Base-by-base conservation (phyloP, 2,888 invertebrate genomes). In the Drosophila sordidula region DNA sequence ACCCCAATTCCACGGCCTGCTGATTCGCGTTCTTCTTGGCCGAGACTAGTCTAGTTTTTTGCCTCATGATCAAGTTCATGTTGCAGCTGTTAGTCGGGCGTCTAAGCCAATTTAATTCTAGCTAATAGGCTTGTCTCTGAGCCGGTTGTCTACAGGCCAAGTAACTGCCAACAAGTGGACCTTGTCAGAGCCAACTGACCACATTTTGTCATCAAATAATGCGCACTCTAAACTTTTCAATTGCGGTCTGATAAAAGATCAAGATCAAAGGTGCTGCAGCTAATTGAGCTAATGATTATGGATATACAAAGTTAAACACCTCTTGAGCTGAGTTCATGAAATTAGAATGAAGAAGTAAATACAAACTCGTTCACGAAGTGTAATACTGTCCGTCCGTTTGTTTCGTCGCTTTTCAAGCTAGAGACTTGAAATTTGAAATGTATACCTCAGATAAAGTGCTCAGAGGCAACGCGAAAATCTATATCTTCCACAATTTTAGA, bases 1-100 rank as follows among this genome's bases (percentile, higher is more conserved):
- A 81, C 82, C 81, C 45, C 71, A 74, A 85, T 81, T 69, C 38
- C 22, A 25, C 26, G 38, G 51, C 18, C 58, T 25, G 52, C 54
- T 36, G 34, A 51, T 66, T 46, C 18, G 38, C 54, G 51, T 69
- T 68, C 65, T 47, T 61, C 70, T 71, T 34, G 18, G 18, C 18
- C 18, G 49, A 39, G 56, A 55, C 71, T 65, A 62, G 78, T 65
- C 75, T 69, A 70, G 29, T 69, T 69, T 69, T 52, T 18, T 49
- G 54, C 18, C 62, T 63, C 77, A 80, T 72, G 74, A 78, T 87
- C 84, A 87, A 84, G 84, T 80, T 85, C 86, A 87, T 68, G 76
- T 68, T 62, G 78, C 80, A 85, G 70, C 80, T 82, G 80, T 52
- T 44, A 45, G 34, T 41, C 39, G 38, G 22, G 41, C 66, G 16